Evolutionary conservation across 92 coral and sea anemone species (phyloP), one percentile per base, ranked within the genome.

Genomic region (Porites divaricata): DNA sequence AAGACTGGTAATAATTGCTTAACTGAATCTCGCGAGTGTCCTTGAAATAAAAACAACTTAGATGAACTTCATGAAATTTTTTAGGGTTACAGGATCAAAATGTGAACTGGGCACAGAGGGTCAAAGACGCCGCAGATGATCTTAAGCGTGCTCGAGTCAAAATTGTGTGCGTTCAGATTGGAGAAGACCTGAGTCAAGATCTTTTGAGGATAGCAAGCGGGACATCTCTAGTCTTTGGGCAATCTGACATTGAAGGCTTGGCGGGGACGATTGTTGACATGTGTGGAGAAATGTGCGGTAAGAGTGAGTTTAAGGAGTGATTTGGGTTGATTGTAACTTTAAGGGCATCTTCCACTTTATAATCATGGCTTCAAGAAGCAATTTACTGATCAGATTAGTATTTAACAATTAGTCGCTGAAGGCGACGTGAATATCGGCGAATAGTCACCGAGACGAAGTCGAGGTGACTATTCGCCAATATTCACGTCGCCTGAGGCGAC

Each of bases 41-140:
- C 58, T 53, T 53, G 58, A 35, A 35, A 54, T 11, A 11, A 54
- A 54, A 54, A 54, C 59, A 54, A 54, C 9, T 15, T 11, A 11
- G 14, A 54, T 54, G 59, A 15, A 54, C 12, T 54, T 11, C 23
- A 57, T 25, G 1, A 11, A 54, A 11, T 2, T 54, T 83, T 86
- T 68, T 68, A 90, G 93, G 93, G 2, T 58, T 76, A 8, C 89
- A 87, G 9, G 89, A 89, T 23, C 88, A 78, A 24, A 78, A 81
- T 17, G 61, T 77, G 21, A 81, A 86, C 79, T 85, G 89, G 92
- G 71, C 83, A 9, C 70, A 58, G 17, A 66, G 35, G 62, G 59
- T 77, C 14, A 45, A 57, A 14, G 71, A 57, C 35, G 85, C 88
- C 9, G 67, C 83, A 11, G 54, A 83, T 25, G 78, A 81, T 21